Conservation (phyloP, 64 coral and sea anemone genomes). For the Platygyra sinensis region DNA sequence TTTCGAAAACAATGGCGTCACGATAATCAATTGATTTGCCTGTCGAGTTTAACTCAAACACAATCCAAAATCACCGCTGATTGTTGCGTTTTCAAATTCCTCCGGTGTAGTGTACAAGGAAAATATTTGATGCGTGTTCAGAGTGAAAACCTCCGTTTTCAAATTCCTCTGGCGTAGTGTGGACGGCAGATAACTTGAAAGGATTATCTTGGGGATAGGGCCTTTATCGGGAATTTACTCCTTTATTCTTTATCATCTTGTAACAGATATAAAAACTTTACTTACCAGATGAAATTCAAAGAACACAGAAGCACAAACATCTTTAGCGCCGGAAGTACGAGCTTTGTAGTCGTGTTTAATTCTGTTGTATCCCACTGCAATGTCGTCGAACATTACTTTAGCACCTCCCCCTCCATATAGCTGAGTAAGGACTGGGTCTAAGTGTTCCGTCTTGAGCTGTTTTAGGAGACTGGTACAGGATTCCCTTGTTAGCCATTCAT, state of each 20-base stretch:
- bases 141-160: too few species aligned
- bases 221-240: constrained; percentile 6
- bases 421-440: constrained; percentile 2
- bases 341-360: constrained; percentile 41
- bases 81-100: too few species aligned
- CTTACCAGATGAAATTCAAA: constrained; percentile 56
- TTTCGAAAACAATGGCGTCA: too few species aligned
- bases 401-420: background rate
- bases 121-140: too few species aligned
- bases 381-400: constrained; percentile 45
- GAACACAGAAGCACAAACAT: constrained; percentile 56
- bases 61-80: too few species aligned
- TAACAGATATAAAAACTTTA: background rate
- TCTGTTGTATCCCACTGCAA: constrained; percentile 20
- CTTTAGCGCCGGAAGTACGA: constrained; percentile 24
- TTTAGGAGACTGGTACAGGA: background rate
- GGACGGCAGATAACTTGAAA: background rate
- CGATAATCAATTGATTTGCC: too few species aligned
- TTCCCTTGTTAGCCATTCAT: background rate
- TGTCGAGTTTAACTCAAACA: too few species aligned
- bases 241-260: constrained; percentile 35
- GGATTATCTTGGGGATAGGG: background rate
- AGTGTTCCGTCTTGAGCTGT: background rate
- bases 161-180: too few species aligned
- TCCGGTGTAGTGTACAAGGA: too few species aligned